Evolutionary conservation across 2,888 invertebrate species (phyloP), one percentile per base, ranked within the genome.

Genomic region (Tachina lurida): DNA sequence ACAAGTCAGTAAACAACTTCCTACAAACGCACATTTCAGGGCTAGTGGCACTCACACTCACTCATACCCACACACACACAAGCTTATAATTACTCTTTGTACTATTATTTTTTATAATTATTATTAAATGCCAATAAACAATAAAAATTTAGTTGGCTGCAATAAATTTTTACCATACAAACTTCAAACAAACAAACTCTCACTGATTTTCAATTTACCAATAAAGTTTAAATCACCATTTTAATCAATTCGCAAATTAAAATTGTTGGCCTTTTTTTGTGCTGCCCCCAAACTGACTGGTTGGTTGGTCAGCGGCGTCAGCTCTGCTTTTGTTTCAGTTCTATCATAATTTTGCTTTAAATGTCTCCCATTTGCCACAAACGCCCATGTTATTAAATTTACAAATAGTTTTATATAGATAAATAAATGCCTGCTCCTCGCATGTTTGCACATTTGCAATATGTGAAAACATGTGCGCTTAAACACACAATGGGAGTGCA

Each of bases 171-270:
- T 68, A 12, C 17, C 15, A 45, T 17, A 62, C 41, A 19, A 75
- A 68, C 71, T n/a, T 17, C 52, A 73, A 31, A 70, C 19, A 58
- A 58, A 41, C 56, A 79, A 71, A 60, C 7, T 8, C 82, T 84
- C 70, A 81, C 73, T 67, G 87, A 86, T 88, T 89, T 91, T 91
- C 91, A 91, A 91, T 91, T 91, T 91, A 89, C 90, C 91, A 91
- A 91, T 91, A 91, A 91, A 91, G 90, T 91, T 91, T 88, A 91
- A 91, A 91, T 91, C 90, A 90, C 90, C 88, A 89, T 91, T 91
- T 91, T 91, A 91, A 91, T 91, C 91, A 91, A 91, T 91, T 90
- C 90, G 88, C 90, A 88, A 89, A 88, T 88, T 87, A 87, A 89
- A 88, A 87, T 87, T 80, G 67, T 86, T 77, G 76, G 77, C 10